Evolutionary conservation across 2,113 vertebrate genomes (phyloP), one percentile per base, ranked within the genome.

Genomic region (Leucoraja erinaceus): DNA sequence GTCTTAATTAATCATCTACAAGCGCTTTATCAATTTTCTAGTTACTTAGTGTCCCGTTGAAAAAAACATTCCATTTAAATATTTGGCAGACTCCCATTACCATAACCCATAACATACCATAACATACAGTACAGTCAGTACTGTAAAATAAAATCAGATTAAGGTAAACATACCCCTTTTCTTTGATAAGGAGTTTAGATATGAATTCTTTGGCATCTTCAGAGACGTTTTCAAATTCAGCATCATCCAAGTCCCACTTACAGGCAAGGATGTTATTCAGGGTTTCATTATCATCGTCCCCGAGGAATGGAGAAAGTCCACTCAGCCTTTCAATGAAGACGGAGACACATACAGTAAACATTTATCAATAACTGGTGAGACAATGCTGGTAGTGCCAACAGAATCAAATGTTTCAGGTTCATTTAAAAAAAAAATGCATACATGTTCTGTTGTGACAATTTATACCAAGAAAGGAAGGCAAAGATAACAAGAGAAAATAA

Each of bases 131-230:
- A n/a, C n/a, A 5, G 66, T 38, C 38, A 47, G 28, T 12, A 54
- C 33, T 68, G 28, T 33, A 22, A 90, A 68, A 31, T 47, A 68
- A 38, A 9, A 33, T 9, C 38, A 25, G 16, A 12, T 28, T n/a
- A 61, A 28, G n/a, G 1, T 47, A 92, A 83, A 66, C 18, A 86
- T 96, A 99, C 99, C 97, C 97, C 94, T 99, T 99, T 95, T 98
- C 98, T 95, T 99, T 99, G 94, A 99, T 96, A 93, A 99, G 97
- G 94, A 99, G 97, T 33, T 97, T 98, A 28, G 97, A 96, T 95
- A 99, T 98, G 94, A 99, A 99, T 94, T 99, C 99, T 95, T 97
- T 98, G 94, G 97, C 98, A 93, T 98, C 97, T 3, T 98, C 98
- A 0, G 99, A 99, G 94, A 98, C 95, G 91, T 96, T 96, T 66